Evolutionary conservation across 1,140 invertebrate species (phyloP), one percentile per base, ranked within the genome.

Genomic region (Planococcus citri): DNA sequence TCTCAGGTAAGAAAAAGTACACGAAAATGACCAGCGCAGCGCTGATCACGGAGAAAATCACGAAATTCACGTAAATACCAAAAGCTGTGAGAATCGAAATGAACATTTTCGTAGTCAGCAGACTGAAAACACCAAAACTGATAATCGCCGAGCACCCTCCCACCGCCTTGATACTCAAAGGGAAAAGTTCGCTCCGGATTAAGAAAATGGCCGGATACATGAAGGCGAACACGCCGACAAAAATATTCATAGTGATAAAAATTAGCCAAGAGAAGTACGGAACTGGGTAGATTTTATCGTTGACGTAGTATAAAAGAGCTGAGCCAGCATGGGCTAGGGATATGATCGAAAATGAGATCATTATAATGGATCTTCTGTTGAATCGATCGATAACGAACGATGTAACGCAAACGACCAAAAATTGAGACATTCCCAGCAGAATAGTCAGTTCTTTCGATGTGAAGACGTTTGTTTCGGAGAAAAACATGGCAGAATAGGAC

Each of bases 101-200:
- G 77, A 91, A 92, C 74, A 84, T 87, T 74, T 88, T 87, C 1
- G 91, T 93, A 9, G 93, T 83, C 24, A 93, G 71, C 76, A 94
- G 85, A 80, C 81, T 72, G 70, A 78, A 37, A 75, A 76, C 73
- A 71, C 81, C 72, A 71, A 80, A 74, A 76, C 80, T 57, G 74
- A 73, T 76, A 75, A 71, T 82, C 69, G 70, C 78, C 20, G 78
- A 76, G 73, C 69, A 83, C 71, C 80, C 79, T 0, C 84, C 84
- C 0, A 80, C 75, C 0, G 83, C 82, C 73, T 86, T 86, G 0
- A 86, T 80, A 71, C 84, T 84, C 0, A 83, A 83, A 0, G 85
- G 81, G 73, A 86, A 86, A 9, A 86, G 71, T 76, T 86, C 85
- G 0, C 83, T 83, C 68, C 85, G 79, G 73, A 85, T 81, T 20